phyloP scores from a whole-genome alignment of 2,113 vertebrate genomes.

The Lates calcarifer region DNA sequence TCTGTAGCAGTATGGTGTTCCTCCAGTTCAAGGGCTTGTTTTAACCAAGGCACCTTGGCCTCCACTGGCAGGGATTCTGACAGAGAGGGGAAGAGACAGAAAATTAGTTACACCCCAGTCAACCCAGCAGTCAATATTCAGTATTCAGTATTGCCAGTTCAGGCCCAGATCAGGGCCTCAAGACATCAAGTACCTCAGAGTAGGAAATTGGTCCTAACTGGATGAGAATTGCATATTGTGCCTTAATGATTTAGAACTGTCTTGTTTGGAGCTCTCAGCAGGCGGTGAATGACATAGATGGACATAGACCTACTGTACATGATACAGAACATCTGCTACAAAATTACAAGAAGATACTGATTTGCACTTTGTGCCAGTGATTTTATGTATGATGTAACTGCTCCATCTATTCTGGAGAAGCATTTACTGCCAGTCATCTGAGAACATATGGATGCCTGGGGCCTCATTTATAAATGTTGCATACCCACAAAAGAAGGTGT shows the following conservation, averaged over 20 bases:
- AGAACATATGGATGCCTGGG: no score
- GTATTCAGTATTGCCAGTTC: background rate
- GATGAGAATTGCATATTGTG: background rate
- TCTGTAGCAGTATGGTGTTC: conserved; percentile 88
- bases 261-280: no score
- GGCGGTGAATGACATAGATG: no score
- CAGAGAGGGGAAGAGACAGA: conserved; percentile 52
- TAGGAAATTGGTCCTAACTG: background rate
- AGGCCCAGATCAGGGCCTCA: background rate
- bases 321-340: no score
- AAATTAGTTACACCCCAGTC: background rate
- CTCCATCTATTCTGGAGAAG: no score
- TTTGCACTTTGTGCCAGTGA: no score
- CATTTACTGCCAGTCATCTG: no score
- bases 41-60: conserved; percentile 92
- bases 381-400: no score
- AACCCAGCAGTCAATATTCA: background rate
- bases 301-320: no score
- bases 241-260: background rate
- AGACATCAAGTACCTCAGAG: background rate
- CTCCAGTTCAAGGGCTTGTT: conserved; percentile 94
- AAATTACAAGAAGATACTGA: no score
- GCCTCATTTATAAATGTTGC: no score
- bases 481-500: no score
- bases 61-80: conserved; percentile 91